Evolutionary conservation across 2,888 invertebrate genomes (phyloP).

Genomic region (Drosophila merina): DNA sequence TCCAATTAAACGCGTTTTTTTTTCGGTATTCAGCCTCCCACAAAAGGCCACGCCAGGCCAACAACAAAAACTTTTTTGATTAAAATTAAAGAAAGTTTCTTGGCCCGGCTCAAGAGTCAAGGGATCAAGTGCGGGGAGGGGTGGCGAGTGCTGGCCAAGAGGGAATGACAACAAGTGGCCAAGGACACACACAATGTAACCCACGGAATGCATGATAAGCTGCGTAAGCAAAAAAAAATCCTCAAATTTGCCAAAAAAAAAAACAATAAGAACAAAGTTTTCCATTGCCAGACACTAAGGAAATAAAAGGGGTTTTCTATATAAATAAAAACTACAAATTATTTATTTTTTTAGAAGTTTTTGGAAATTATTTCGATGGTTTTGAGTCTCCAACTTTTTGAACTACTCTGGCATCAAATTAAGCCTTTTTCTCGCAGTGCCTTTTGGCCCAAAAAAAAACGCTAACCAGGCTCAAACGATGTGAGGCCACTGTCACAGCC

Average conservation of each 20-base stretch:
- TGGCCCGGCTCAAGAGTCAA: slow-evolving; percentile 48
- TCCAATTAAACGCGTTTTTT: slow-evolving; percentile 73
- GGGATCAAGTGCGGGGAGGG: slow-evolving; percentile 10
- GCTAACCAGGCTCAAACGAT: slow-evolving; percentile 65
- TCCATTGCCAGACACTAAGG: slow-evolving; percentile 29
- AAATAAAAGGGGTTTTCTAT: slow-evolving; percentile 5
- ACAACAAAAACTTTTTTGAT: slow-evolving; percentile 65
- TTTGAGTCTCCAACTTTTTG: too few species aligned
- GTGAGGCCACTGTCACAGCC: slow-evolving; percentile 61
- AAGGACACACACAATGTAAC: slow-evolving; percentile 37
- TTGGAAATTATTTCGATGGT: too few species aligned
- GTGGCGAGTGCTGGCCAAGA: neutral
- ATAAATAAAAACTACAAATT: neutral
- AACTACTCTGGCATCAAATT: too few species aligned
- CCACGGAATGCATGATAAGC: slow-evolving; percentile 52
- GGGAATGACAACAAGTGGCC: slow-evolving; percentile 58
- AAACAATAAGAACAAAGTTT: slow-evolving; percentile 59
- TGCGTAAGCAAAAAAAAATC: slow-evolving; percentile 53
- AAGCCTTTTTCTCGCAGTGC: neutral
- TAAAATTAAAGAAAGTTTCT: slow-evolving; percentile 72
- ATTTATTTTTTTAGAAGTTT: too few species aligned
- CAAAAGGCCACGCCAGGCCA: neutral
- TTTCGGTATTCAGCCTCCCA: slow-evolving; percentile 14
- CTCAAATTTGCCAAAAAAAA: slow-evolving; percentile 63
- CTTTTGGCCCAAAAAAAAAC: neutral